Percentiles rank a stretch among this genome's conserved stretches.
phyloP scores from a whole-genome alignment of 2,113 vertebrate species.

The Seriola dumerili region DNA sequence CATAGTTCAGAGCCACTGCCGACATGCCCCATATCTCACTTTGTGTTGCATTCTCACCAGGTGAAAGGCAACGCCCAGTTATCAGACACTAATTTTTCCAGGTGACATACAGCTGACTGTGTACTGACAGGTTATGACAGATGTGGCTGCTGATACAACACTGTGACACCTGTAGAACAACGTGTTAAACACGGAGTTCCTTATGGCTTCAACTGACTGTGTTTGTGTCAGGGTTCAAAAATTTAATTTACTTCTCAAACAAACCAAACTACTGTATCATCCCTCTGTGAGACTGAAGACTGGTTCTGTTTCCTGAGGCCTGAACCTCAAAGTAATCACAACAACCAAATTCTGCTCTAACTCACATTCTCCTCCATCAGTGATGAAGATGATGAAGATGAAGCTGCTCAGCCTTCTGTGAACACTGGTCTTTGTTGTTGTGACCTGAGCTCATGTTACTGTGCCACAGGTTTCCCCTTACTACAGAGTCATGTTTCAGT shows the following conservation, averaged over 20 bases:
- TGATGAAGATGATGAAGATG: too few relatives aligned
- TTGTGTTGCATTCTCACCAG: not conserved
- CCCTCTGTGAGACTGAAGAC: too few relatives aligned
- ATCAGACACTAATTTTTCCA: not conserved
- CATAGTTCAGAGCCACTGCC: not conserved
- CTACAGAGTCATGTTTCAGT: slow-evolving; percentile 21
- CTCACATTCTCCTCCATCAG: not conserved
- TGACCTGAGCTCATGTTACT: slow-evolving; percentile 6
- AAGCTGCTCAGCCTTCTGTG: not conserved
- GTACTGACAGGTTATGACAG: not conserved
- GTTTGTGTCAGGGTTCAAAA: too few relatives aligned
- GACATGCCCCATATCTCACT: not conserved
- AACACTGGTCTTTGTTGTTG: slow-evolving; percentile 18
- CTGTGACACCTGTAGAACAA: not conserved
- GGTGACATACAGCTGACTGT: not conserved
- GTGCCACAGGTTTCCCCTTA: slow-evolving; percentile 6
- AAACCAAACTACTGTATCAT: too few relatives aligned
- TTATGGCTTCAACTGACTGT: too few relatives aligned
- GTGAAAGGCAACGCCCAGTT: not conserved
- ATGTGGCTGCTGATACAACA: too few relatives aligned
- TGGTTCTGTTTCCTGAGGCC: too few relatives aligned
- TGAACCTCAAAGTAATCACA: not conserved
- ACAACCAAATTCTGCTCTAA: not conserved
- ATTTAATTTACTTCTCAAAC: too few relatives aligned
- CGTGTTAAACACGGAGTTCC: not conserved